Conservation (phyloP, 35 echinoderm and acorn worm species). For the Strongylocentrotus purpuratus region DNA sequence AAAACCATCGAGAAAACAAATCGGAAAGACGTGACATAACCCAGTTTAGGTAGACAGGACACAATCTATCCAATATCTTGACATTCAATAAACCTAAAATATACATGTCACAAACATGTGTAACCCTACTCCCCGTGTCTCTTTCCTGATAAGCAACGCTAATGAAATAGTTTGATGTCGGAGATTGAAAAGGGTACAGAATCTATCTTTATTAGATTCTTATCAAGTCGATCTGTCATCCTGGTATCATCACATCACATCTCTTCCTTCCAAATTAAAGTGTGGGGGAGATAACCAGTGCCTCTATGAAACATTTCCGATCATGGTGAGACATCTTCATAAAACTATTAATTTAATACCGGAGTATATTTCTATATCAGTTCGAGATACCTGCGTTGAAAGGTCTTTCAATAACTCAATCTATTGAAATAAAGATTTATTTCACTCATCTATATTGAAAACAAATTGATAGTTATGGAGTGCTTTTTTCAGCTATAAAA, state of each 20-base stretch:
- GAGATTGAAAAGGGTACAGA: background rate
- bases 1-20: background rate
- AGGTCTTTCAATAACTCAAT: background rate
- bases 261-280: background rate
- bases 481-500: too few species aligned
- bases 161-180: background rate
- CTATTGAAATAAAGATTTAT: background rate
- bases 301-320: background rate
- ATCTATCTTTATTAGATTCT: background rate
- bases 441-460: background rate
- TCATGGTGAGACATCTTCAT: background rate
- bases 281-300: background rate
- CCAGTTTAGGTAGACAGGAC: background rate
- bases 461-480: too few species aligned
- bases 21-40: background rate
- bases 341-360: background rate
- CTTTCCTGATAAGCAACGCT: background rate
- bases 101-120: background rate
- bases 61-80: background rate
- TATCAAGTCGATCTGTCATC: constrained; percentile 9
- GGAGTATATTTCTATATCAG: background rate
- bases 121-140: background rate
- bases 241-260: background rate
- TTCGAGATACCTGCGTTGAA: background rate
- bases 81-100: background rate